A percentile compares a stretch with the other conserved stretches of the same genome.
phyloP scores from a whole-genome alignment of 2,113 vertebrate genomes.

The Cyprinodon tularosa region DNA sequence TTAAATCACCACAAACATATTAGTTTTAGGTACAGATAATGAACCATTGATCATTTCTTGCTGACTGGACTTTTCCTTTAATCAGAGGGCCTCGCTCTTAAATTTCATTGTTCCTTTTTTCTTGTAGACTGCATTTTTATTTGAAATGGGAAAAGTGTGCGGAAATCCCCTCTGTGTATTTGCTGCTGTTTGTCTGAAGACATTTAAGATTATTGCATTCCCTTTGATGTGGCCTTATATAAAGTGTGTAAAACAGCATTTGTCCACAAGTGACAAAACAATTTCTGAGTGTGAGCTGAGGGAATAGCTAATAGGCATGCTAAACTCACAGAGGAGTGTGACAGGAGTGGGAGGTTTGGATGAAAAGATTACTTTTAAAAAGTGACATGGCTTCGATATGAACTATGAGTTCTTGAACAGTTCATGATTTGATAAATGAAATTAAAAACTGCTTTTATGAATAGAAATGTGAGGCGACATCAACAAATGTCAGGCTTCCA shows the following conservation, averaged over 20 bases:
- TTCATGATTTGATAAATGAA: background rate
- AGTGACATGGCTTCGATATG: background rate
- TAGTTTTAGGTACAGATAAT: no score
- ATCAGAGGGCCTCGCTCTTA: background rate
- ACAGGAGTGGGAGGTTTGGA: background rate
- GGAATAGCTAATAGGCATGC: background rate
- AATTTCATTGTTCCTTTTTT: background rate
- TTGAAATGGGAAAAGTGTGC: background rate
- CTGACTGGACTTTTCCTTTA: background rate
- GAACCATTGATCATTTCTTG: no score
- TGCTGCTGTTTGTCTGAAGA: background rate
- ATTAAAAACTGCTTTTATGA: background rate
- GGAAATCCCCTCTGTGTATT: background rate
- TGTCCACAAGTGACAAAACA: background rate
- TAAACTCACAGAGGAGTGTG: background rate
- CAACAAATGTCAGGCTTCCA: background rate
- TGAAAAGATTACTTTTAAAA: background rate
- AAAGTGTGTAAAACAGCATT: background rate
- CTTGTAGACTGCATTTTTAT: background rate
- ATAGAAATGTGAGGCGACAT: background rate
- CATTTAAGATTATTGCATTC: background rate
- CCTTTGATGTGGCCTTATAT: background rate
- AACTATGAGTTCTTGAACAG: background rate
- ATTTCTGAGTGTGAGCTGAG: background rate
- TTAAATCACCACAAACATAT: no score